phyloP scores from a whole-genome alignment of 37 sponge, comb jelly and placozoan genomes.

The Haliclona indistincta region DNA sequence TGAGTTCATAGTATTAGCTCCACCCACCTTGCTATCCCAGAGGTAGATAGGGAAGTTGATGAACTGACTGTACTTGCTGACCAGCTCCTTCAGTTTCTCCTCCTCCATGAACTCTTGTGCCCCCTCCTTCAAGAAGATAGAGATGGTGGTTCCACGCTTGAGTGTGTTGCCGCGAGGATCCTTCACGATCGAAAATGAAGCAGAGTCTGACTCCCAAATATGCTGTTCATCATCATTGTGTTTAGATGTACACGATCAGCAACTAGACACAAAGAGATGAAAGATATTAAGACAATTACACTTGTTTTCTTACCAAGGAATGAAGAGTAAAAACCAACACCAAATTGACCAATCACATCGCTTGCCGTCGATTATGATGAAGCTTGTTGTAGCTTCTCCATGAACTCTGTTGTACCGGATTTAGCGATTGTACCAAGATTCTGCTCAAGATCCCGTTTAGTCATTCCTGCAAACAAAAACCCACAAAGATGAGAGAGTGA shows the following conservation, averaged over 20 bases:
- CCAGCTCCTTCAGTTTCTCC: slow-evolving; percentile 70
- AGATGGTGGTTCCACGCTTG: slow-evolving; percentile 91
- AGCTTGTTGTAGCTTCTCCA: too few species aligned
- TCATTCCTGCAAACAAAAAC: too few species aligned
- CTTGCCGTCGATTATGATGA: too few species aligned
- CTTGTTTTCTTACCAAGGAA: too few species aligned
- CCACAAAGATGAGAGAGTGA: too few species aligned
- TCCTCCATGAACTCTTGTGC: slow-evolving; percentile 89
- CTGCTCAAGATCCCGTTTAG: too few species aligned
- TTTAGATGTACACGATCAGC: slow-evolving; percentile 97
- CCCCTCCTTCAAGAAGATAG: slow-evolving; percentile 94
- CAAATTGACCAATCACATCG: too few species aligned
- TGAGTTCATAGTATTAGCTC: too few species aligned
- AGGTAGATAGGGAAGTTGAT: slow-evolving; percentile 99
- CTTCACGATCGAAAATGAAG: slow-evolving; percentile 79
- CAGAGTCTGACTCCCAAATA: slow-evolving; percentile 94
- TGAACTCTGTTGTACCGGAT: too few species aligned
- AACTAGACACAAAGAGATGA: slow-evolving; percentile 46
- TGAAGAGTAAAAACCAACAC: too few species aligned
- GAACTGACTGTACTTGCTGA: slow-evolving; percentile 97
- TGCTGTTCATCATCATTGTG: slow-evolving; percentile 94
- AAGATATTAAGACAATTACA: too few species aligned
- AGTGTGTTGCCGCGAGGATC: slow-evolving; percentile 96
- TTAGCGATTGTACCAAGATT: too few species aligned
- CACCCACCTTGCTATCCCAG: slow-evolving; percentile 96